Conservation (phyloP, 37 sponge, comb jelly and placozoan species). For the Geodia barretti region DNA sequence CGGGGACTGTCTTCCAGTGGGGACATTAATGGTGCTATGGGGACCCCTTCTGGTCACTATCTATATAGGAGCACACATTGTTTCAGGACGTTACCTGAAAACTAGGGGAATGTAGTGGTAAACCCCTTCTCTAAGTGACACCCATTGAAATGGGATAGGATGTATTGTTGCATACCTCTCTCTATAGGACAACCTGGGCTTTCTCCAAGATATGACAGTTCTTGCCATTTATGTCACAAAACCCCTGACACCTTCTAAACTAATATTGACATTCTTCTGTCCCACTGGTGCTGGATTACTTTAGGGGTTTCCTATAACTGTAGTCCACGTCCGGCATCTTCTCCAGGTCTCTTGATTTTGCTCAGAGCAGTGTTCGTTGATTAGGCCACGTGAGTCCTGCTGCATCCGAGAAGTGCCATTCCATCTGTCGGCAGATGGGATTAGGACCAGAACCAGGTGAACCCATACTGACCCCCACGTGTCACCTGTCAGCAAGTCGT, state of each 20-base stretch:
- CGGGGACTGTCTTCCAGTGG: constrained; percentile 79
- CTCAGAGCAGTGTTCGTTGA: constrained; percentile 49
- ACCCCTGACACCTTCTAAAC: no score
- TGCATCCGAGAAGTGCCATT: no score
- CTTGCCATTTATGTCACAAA: no score
- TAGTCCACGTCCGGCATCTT: not conserved
- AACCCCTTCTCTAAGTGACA: no score
- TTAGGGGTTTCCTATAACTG: not conserved
- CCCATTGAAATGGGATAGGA: no score
- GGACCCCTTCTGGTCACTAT: not conserved
- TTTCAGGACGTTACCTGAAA: no score
- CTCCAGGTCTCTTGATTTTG: constrained; percentile 11
- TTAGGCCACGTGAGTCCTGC: no score
- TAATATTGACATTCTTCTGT: not conserved
- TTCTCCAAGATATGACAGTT: no score
- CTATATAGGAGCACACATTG: no score
- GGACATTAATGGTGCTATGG: constrained; percentile 48
- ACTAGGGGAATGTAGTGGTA: no score
- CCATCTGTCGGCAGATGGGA: constrained; percentile 28
- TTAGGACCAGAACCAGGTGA: not conserved
- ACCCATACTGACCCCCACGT: constrained; percentile 37
- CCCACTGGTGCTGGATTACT: not conserved
- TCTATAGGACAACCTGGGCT: no score
- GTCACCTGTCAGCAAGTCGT: constrained; percentile 46
- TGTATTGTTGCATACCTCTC: no score